phyloP scores from a whole-genome alignment of 2,888 invertebrate species.

The Oeneis ivallda region DNA sequence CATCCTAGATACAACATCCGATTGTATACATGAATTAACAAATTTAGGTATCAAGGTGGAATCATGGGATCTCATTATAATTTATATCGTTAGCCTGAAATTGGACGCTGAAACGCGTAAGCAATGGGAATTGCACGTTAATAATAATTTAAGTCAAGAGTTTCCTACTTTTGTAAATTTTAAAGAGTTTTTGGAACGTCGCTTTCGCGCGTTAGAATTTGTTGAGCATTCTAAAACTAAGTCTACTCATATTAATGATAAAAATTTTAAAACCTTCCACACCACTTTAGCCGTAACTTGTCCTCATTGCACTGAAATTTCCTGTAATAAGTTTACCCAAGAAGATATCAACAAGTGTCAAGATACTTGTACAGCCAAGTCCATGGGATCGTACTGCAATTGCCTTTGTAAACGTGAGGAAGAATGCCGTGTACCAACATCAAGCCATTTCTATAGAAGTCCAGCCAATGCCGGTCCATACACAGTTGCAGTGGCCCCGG shows the following conservation, averaged over 20 bases:
- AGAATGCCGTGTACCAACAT: neutral
- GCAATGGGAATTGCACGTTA: too few relatives aligned
- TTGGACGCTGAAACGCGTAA: too few relatives aligned
- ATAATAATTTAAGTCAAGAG: neutral
- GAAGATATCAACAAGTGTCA: too few relatives aligned
- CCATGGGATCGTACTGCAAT: neutral
- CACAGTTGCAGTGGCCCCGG: neutral
- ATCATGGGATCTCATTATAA: slow-evolving; percentile 39
- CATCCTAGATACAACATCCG: slow-evolving; percentile 41
- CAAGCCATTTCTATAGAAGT: neutral
- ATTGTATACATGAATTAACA: slow-evolving; percentile 37
- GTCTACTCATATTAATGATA: neutral
- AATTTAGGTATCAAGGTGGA: slow-evolving; percentile 11
- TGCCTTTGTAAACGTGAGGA: neutral
- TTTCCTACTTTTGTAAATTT: neutral
- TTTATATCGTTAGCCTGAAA: too few relatives aligned
- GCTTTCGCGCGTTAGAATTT: neutral
- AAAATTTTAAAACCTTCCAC: neutral
- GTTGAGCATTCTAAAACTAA: neutral
- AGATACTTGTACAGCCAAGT: too few relatives aligned
- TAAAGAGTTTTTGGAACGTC: neutral
- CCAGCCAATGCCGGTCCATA: neutral
- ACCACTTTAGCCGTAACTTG: neutral
- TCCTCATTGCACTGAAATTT: neutral
- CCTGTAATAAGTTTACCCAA: neutral